Evolutionary conservation across 2,797 vertebrate genomes (phyloP), one percentile per base, ranked within the genome.

Genomic region (Tachyglossus aculeatus): DNA sequence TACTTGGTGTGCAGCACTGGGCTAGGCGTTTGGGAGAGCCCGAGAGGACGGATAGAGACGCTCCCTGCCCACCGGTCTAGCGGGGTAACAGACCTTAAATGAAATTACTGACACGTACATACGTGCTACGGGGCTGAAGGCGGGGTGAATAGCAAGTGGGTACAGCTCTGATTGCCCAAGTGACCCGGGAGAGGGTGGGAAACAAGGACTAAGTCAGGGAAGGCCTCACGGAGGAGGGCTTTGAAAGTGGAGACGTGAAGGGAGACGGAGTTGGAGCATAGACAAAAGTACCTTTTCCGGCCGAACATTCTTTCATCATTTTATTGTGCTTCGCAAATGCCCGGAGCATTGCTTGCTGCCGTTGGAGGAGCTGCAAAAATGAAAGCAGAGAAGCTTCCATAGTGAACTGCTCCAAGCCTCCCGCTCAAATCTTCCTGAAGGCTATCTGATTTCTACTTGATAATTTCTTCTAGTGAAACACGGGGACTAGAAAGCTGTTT

Each of bases 251-350:
- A 70, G 71, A 59, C 53, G 1, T 67, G 40, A n/a, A 39, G 0
- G 4, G 67, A n/a, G 32, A 18, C 32, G 41, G 51, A 64, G 21
- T 16, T 27, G 14, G 11, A 19, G 5, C 0, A 0, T 52, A 38
- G 62, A 51, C 6, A 2, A 10, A 50, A 65, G 47, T 91, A 99
- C 98, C 97, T 95, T 90, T 94, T 83, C 94, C 98, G 36, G 94
- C 80, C 80, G 97, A 94, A 66, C 95, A 98, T 24, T 98, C 96
- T 39, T 86, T 93, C 96, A 98, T 98, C 86, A 98, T 89, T 69
- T 92, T 92, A 89, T 97, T 94, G 89, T 99, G 98, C 78, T 94
- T 98, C 47, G 83, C 82, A 90, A 96, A 95, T 57, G 98, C 97
- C 37, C 82, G 77, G 62, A 92, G 81, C 94, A 99, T 93, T 55